Conservation (phyloP, 2,113 vertebrate species). For the Campylorhamphus procurvoides region DNA sequence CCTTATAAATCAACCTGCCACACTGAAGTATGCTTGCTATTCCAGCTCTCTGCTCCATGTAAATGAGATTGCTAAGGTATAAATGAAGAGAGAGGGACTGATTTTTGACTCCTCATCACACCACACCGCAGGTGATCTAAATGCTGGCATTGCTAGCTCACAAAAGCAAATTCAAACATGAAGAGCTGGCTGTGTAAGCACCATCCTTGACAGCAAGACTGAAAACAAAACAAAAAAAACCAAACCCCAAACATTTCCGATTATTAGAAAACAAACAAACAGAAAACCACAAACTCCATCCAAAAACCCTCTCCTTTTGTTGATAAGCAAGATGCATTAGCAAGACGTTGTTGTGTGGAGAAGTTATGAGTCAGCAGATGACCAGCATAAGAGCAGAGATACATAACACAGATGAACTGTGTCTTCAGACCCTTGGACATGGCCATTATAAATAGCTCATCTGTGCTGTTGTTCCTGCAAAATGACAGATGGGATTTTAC, state of each 20-base stretch:
- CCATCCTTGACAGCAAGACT: neutral
- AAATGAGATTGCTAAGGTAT: neutral
- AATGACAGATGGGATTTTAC: neutral
- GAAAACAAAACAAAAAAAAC: neutral
- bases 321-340: neutral
- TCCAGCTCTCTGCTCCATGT: neutral
- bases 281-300: neutral
- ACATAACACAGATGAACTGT: neutral
- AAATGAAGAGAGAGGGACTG: neutral
- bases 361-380: neutral
- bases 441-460: neutral
- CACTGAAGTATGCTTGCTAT: neutral
- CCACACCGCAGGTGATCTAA: neutral
- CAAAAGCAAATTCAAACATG: neutral
- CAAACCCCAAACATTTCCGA: no score
- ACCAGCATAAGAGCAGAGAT: neutral
- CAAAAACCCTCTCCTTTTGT: neutral
- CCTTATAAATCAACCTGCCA: slow-evolving; percentile 45
- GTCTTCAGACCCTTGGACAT: neutral
- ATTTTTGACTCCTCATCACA: slow-evolving; percentile 3
- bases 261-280: neutral
- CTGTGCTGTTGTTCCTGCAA: neutral
- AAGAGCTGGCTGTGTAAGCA: neutral
- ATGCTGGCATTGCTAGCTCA: neutral
- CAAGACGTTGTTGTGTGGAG: neutral